Evolutionary conservation across 2,113 vertebrate species (phyloP).

Genomic region (Martes martes): DNA sequence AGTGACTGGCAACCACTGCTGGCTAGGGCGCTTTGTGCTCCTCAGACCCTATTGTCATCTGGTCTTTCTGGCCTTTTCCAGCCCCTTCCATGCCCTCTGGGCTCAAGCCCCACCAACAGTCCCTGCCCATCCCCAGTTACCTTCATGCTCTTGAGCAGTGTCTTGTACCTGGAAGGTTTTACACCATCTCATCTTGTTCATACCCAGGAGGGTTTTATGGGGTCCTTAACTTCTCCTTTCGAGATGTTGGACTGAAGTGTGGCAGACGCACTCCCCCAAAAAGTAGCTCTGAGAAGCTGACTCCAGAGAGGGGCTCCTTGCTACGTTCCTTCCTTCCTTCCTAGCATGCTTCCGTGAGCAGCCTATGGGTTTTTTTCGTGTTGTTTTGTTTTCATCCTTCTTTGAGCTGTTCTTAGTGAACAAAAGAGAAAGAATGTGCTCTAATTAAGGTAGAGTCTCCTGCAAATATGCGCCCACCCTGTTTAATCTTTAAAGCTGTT

Average conservation of each 20-base stretch:
- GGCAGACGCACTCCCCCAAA: not conserved
- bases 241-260: not conserved
- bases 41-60: not conserved
- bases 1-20: not conserved
- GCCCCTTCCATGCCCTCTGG: fast-evolving
- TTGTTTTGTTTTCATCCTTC: not conserved
- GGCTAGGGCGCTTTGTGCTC: not conserved
- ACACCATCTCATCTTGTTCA: not conserved
- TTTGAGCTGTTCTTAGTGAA: not conserved
- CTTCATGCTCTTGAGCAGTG: not conserved
- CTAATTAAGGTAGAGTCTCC: not conserved
- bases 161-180: no score
- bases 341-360: not conserved
- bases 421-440: not conserved
- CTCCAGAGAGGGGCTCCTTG: not conserved
- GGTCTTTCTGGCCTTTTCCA: not conserved
- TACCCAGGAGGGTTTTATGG: not conserved
- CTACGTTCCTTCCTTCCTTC: not conserved
- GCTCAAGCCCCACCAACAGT: not conserved
- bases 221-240: not conserved
- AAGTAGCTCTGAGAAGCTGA: not conserved
- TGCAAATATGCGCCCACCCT: not conserved
- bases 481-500: not conserved
- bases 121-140: not conserved
- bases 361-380: not conserved